phyloP scores from a whole-genome alignment of 2,113 vertebrate genomes.

The Notothenia rossii region DNA sequence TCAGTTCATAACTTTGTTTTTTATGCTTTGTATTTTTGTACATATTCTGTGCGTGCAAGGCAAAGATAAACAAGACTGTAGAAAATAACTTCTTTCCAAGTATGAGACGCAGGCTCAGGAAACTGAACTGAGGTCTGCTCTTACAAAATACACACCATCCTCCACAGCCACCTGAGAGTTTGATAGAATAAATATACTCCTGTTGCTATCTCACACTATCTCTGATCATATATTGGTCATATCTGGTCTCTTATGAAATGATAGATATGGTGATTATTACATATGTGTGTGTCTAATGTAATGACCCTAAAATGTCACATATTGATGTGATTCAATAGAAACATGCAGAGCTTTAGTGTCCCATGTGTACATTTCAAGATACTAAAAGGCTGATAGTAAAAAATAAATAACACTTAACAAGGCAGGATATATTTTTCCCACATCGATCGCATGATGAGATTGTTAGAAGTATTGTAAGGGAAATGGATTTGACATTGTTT shows the following conservation, averaged over 20 bases:
- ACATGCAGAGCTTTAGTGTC: conserved; percentile 20
- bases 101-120: conserved; percentile 60
- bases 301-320: conserved; percentile 6
- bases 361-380: background rate
- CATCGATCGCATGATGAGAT: background rate
- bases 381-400: conserved; percentile 16
- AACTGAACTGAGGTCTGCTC: conserved; percentile 46
- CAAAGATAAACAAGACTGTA: conserved; percentile 80
- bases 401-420: conserved; percentile 1
- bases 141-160: conserved; percentile 37
- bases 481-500: background rate
- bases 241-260: conserved; percentile 18
- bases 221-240: background rate
- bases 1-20: conserved; percentile 72
- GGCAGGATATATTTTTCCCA: conserved; percentile 4
- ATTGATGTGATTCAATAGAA: conserved; percentile 23
- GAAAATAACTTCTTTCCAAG: conserved; percentile 79
- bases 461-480: background rate
- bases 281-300: background rate
- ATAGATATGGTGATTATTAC: background rate
- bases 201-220: conserved; percentile 9
- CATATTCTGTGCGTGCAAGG: conserved; percentile 85
- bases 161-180: conserved; percentile 57
- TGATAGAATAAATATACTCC: conserved; percentile 36
- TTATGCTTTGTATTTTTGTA: conserved; percentile 75